phyloP scores from a whole-genome alignment of 2,888 invertebrate genomes.

The Pharmacophagus antenor region DNA sequence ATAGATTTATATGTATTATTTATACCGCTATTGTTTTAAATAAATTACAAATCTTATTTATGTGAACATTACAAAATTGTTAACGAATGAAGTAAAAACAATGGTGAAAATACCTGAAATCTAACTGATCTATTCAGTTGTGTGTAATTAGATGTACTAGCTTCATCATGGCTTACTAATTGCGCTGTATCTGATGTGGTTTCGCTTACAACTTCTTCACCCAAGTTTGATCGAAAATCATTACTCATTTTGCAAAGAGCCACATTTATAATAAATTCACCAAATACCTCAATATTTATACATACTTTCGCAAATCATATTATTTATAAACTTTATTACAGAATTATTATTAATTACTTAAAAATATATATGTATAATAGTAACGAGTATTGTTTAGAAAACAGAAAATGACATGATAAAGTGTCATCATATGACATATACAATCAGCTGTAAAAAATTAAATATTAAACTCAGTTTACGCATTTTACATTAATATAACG shows the following conservation, averaged over 20 bases:
- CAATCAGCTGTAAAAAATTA: background rate
- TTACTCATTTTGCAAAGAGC: constrained; percentile 48
- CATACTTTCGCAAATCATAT: constrained; percentile 5
- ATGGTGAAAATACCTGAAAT: constrained; percentile 50
- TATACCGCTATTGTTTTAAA: too few relatives aligned
- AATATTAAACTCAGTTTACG: background rate
- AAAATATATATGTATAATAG: background rate
- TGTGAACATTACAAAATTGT: background rate
- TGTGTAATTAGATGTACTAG: constrained; percentile 62
- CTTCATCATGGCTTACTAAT: constrained; percentile 61
- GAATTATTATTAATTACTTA: background rate
- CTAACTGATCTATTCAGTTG: constrained; percentile 56
- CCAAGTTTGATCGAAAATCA: constrained; percentile 43
- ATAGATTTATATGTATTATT: too few relatives aligned
- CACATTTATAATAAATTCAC: constrained; percentile 25
- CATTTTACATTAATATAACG: too few relatives aligned
- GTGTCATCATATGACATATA: background rate
- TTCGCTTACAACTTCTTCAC: constrained; percentile 52
- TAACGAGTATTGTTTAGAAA: constrained; percentile 2
- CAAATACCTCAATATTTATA: constrained; percentile 11
- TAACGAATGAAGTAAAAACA: background rate
- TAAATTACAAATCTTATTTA: too few relatives aligned
- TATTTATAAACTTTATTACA: background rate
- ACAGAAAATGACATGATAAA: background rate
- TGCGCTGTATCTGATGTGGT: constrained; percentile 67